Evolutionary conservation across 2,888 invertebrate species (phyloP), one percentile per base, ranked within the genome.

Genomic region (Meiosimyza decipiens): DNA sequence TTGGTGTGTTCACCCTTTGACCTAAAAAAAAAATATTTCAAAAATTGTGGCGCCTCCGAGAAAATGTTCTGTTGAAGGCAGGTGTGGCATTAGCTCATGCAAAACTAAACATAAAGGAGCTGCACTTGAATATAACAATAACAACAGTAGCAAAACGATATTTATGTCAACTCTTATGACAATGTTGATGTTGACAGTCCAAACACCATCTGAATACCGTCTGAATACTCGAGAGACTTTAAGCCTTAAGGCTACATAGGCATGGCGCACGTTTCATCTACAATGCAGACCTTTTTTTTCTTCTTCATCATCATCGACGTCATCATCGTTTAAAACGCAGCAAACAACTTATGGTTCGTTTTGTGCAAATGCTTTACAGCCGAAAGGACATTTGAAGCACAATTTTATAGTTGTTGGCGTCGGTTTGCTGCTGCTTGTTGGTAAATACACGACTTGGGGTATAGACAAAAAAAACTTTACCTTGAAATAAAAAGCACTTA

Each of bases 401-500:
- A 40, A 9, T 40, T 40, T 40, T 9, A 40, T 40, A 40, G 40
- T 40, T 7, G 40, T 9, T 40, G 40, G 2, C 40, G 40, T 7
- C 40, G 40, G 9, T 40, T 9, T 40, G 40, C 9, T 40, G 40
- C 40, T 7, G 40, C 40, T 9, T 22, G 9, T 12, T 13, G 64
- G 22, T 18, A 64, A 15, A 64, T n/a, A 57, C 28, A 50, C 60
- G 51, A 69, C 33, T 69, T 62, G 69, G 60, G 69, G 47, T 63
- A 15, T 49, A 51, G 51, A 54, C n/a, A 66, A 54, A 54, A 18
- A 18, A 22, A 18, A 59, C 65, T 65, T 71, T 71, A 71, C 71
- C 71, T 71, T 65, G 71, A 71, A 65, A 59, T 71, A 49, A 57
- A 71, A 18, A 47, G 57, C 55, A 40, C 9, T 6, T 40, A 40